Conservation (phyloP, 2,113 vertebrate species). For the Callocephalon fimbriatum region DNA sequence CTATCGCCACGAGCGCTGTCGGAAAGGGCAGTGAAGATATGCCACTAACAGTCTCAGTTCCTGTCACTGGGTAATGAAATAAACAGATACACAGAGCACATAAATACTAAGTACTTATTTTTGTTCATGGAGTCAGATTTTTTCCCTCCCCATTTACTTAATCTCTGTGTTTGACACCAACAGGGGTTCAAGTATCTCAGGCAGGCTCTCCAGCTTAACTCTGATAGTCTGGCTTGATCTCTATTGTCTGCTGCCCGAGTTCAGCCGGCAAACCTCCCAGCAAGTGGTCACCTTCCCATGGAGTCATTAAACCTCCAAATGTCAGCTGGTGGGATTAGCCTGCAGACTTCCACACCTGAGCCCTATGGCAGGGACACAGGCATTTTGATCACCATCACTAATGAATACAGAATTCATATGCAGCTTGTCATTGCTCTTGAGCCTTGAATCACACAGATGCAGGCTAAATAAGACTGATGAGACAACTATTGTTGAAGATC, state of each 20-base stretch:
- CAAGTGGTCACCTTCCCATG: conserved; percentile 69
- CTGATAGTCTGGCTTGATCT: conserved; percentile 73
- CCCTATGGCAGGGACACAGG: conserved; percentile 70
- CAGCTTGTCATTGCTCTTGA: conserved; percentile 75
- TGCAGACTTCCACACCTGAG: conserved; percentile 80
- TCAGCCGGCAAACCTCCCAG: conserved; percentile 72
- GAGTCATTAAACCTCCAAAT: conserved; percentile 76
- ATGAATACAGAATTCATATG: conserved; percentile 80
- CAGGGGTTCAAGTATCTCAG: conserved; percentile 66
- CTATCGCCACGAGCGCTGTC: neutral
- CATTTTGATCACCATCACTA: conserved; percentile 78
- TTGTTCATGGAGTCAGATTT: neutral
- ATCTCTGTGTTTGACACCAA: conserved; percentile 67
- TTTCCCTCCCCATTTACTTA: conserved; percentile 37
- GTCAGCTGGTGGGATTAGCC: conserved; percentile 80
- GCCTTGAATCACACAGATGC: conserved; percentile 55
- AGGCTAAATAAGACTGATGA: conserved; percentile 58
- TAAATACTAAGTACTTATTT: conserved; percentile 7
- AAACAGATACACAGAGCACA: conserved; percentile 2
- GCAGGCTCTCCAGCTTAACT: conserved; percentile 71
- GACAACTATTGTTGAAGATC: conserved; percentile 63
- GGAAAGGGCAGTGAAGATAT: conserved; percentile 17
- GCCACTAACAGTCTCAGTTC: conserved; percentile 24
- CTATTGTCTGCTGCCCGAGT: conserved; percentile 71
- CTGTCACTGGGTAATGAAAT: conserved; percentile 32